Percentiles rank a stretch among this genome's conserved stretches.
phyloP scores from a whole-genome alignment of 2,113 vertebrate species.

The Trinectes maculatus region DNA sequence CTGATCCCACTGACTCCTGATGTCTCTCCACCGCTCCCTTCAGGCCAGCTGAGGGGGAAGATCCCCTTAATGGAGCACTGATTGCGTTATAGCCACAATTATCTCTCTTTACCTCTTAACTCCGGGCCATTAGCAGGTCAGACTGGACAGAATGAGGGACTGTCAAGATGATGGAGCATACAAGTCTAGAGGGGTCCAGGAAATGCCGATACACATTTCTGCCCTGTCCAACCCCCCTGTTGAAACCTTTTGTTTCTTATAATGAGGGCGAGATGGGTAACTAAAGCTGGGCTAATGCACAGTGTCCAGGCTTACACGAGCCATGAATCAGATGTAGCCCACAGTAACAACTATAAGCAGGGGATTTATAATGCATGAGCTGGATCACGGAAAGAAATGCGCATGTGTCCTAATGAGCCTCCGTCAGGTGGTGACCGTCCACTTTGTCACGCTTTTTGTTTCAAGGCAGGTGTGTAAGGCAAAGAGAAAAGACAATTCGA shows the following conservation, averaged over 20 bases:
- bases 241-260: conserved; percentile 39
- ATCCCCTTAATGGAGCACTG: conserved; percentile 69
- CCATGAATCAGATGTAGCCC: conserved; percentile 26
- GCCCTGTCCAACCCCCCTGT: background rate
- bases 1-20: conserved; percentile 42
- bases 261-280: conserved; percentile 31
- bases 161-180: conserved; percentile 66
- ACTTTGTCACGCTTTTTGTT: background rate
- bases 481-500: background rate
- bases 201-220: conserved; percentile 62
- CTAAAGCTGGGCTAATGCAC: conserved; percentile 28
- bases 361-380: conserved; percentile 1
- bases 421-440: background rate
- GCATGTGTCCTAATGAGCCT: conserved; percentile 1
- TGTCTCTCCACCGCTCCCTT: conserved; percentile 39
- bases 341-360: conserved; percentile 6
- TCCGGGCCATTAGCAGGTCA: conserved; percentile 71
- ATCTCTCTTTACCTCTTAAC: conserved; percentile 72
- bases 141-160: conserved; percentile 59
- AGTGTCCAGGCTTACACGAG: background rate
- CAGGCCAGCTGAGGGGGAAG: conserved; percentile 56
- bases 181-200: conserved; percentile 31
- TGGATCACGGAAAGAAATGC: conserved; percentile 8
- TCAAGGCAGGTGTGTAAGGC: background rate
- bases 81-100: conserved; percentile 75